Conservation (phyloP, 2,113 vertebrate genomes). For the Engraulis encrasicolus region DNA sequence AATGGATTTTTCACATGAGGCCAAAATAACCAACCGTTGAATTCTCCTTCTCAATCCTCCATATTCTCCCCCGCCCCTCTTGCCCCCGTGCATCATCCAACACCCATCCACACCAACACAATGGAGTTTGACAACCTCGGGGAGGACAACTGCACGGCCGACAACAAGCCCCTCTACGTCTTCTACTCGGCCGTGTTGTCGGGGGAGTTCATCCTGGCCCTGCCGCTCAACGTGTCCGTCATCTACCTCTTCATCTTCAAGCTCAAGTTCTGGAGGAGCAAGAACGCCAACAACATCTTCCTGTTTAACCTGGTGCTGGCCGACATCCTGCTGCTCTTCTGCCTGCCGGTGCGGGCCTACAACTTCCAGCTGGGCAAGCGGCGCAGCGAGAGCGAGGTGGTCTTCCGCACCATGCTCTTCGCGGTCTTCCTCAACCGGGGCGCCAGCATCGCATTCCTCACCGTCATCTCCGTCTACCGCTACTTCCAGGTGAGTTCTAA, state of each 20-base stretch:
- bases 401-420: slow-evolving; percentile 75
- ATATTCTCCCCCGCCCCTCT: no score
- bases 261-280: slow-evolving; percentile 77
- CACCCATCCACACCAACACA: no score
- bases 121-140: neutral
- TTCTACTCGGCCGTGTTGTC: slow-evolving; percentile 74
- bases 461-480: slow-evolving; percentile 73
- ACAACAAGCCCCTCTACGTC: slow-evolving; percentile 54
- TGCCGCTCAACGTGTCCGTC: slow-evolving; percentile 75
- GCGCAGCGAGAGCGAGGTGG: slow-evolving; percentile 50
- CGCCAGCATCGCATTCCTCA: slow-evolving; percentile 77
- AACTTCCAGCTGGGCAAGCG: slow-evolving; percentile 64
- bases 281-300: slow-evolving; percentile 72
- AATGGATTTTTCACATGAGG: no score
- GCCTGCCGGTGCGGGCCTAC: slow-evolving; percentile 72
- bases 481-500: no score
- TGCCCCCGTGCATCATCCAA: no score
- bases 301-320: slow-evolving; percentile 80
- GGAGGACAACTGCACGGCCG: slow-evolving; percentile 42
- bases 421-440: slow-evolving; percentile 77
- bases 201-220: slow-evolving; percentile 77
- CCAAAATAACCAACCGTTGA: no score
- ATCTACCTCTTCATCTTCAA: slow-evolving; percentile 81
- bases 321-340: slow-evolving; percentile 79
- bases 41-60: no score